These are phyloP conservation scores for Leptocoma aspasia DNA, from an alignment of 2,113 vertebrate species.

Conservation along the genomic window DNA sequence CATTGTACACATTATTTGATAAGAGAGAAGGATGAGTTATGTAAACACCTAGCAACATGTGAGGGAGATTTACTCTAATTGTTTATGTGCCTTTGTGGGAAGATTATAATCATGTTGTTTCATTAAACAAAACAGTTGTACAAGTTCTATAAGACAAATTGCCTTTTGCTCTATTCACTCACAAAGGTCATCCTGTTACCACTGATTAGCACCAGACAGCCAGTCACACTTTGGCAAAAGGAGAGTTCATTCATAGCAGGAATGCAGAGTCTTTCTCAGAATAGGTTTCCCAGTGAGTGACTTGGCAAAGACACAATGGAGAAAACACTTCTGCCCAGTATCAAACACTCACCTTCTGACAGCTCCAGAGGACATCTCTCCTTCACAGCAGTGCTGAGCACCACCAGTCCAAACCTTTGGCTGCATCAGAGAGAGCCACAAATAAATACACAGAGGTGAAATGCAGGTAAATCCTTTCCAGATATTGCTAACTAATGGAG, in stretches of 20 bases:
- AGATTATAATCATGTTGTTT: conserved; percentile 67
- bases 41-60: conserved; percentile 58
- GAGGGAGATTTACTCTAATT: conserved; percentile 69
- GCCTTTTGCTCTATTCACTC: conserved; percentile 66
- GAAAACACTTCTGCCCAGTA: conserved; percentile 23
- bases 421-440: background rate
- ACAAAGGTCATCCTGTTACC: conserved; percentile 65
- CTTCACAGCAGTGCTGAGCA: background rate
- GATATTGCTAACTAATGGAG: background rate
- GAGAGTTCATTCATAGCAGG: conserved; percentile 58
- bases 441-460: background rate
- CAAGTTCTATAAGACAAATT: conserved; percentile 66
- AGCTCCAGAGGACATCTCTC: conserved; percentile 37
- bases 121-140: conserved; percentile 67
- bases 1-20: conserved; percentile 45
- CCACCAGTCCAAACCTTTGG: background rate
- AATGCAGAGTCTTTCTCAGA: conserved; percentile 45
- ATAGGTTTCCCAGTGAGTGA: conserved; percentile 64
- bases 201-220: conserved; percentile 53
- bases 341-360: conserved; percentile 51
- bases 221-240: conserved; percentile 29
- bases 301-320: conserved; percentile 34
- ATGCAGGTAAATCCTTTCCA: background rate
- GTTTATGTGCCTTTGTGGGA: conserved; percentile 64
- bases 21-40: conserved; percentile 62